Evolutionary conservation across 2,113 vertebrate genomes (phyloP).

Genomic region (Rhadina sibilatrix): DNA sequence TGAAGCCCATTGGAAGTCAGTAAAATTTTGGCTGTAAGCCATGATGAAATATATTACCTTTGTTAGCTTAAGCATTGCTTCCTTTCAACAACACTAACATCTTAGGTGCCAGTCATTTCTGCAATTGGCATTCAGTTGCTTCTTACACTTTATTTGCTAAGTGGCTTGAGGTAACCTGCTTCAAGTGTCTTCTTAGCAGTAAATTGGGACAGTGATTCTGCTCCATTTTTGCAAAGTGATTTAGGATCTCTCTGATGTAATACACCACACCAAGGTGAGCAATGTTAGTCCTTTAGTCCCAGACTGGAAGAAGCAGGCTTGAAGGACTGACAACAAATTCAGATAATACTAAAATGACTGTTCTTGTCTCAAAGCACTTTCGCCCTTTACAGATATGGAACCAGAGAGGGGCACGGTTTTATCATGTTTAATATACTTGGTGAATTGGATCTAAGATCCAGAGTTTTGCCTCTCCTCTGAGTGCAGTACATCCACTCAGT

Average conservation of each 20-base stretch:
- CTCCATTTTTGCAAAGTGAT: conserved; percentile 10
- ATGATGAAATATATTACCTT: background rate
- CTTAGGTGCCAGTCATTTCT: background rate
- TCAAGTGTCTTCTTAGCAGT: background rate
- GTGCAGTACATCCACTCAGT: background rate
- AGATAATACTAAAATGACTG: background rate
- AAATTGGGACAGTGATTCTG: background rate
- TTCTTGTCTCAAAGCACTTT: background rate
- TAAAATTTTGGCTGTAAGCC: background rate
- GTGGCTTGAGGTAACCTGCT: background rate
- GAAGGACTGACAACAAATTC: background rate
- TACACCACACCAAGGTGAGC: background rate
- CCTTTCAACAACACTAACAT: background rate
- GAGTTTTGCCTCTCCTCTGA: background rate
- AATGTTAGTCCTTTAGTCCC: background rate
- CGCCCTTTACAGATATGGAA: fast-evolving
- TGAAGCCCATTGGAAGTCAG: background rate
- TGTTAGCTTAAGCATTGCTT: background rate
- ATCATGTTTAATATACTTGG: background rate
- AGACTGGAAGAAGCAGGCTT: background rate
- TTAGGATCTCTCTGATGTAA: background rate
- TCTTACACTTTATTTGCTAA: background rate
- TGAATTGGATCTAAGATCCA: background rate
- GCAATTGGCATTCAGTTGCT: background rate
- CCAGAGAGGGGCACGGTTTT: background rate